A percentile compares a stretch with the other conserved stretches of the same genome.
These are phyloP conservation scores for Cetonia aurata DNA, from an alignment of 2,888 invertebrate species.

Conservation along the genomic window DNA sequence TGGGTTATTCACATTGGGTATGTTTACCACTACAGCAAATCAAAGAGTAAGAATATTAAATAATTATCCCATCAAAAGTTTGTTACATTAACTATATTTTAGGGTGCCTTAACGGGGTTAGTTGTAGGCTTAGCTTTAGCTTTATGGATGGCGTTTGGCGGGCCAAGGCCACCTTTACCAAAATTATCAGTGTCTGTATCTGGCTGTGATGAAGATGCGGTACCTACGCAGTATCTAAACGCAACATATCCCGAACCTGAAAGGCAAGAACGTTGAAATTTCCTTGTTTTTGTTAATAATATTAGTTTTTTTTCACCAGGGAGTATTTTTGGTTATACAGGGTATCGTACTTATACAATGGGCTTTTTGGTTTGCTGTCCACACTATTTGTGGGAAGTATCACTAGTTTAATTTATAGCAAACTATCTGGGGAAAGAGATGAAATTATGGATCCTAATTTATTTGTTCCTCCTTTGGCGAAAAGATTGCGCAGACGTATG, in stretches of 20 bases:
- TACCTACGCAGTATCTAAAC: slow-evolving; percentile 1
- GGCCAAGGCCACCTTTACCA: slow-evolving; percentile 75
- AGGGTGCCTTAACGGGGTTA: slow-evolving; percentile 80
- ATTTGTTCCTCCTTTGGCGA: slow-evolving; percentile 42
- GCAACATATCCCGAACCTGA: slow-evolving; percentile 23
- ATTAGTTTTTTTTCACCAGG: slow-evolving; percentile 52
- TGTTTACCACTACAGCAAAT: slow-evolving; percentile 79
- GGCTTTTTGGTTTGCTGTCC: slow-evolving; percentile 69
- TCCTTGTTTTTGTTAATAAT: background rate
- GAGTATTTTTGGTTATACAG: slow-evolving; percentile 77
- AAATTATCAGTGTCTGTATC: slow-evolving; percentile 72
- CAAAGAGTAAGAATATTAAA: slow-evolving; percentile 68
- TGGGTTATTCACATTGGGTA: slow-evolving; percentile 85
- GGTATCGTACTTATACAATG: slow-evolving; percentile 82
- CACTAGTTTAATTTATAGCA: slow-evolving; percentile 64
- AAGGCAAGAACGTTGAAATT: slow-evolving; percentile 7
- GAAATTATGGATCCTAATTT: slow-evolving; percentile 45
- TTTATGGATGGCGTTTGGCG: slow-evolving; percentile 89
- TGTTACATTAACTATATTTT: slow-evolving; percentile 53
- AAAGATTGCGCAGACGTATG: slow-evolving; percentile 18
- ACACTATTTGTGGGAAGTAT: slow-evolving; percentile 70
- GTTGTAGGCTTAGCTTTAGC: slow-evolving; percentile 75
- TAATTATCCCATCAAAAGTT: background rate
- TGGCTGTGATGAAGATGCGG: slow-evolving; percentile 67
- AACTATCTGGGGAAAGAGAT: slow-evolving; percentile 34